Conservation (phyloP, 2,888 invertebrate species). For the Platypus cylindrus region DNA sequence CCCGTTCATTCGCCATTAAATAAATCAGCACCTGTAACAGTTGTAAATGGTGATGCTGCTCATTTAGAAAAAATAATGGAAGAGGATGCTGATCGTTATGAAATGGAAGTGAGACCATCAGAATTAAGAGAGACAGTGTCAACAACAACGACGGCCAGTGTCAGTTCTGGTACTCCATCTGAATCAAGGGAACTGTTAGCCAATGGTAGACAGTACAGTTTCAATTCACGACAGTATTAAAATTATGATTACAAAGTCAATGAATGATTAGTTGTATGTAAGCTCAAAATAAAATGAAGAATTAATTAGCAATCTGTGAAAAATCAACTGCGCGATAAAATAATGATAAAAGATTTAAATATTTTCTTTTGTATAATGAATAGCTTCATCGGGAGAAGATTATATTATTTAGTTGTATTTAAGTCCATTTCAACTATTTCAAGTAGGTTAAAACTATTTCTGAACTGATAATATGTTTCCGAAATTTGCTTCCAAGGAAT, state of each 20-base stretch:
- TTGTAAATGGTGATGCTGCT: constrained; percentile 43
- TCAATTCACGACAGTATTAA: constrained; percentile 28
- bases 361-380: no score
- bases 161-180: constrained; percentile 52
- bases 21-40: constrained; percentile 38
- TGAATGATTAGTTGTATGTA: background rate
- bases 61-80: constrained; percentile 60
- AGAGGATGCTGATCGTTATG: constrained; percentile 49
- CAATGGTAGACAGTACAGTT: constrained; percentile 41
- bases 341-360: no score
- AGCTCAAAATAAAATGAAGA: no score
- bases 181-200: constrained; percentile 51
- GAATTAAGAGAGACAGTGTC: constrained; percentile 36
- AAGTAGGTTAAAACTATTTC: no score
- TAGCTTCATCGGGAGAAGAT: no score
- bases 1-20: constrained; percentile 29
- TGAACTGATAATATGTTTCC: no score
- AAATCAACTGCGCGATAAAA: no score
- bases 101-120: constrained; percentile 31
- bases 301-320: no score
- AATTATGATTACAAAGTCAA: constrained; percentile 2
- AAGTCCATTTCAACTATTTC: no score
- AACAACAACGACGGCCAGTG: constrained; percentile 44
- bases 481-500: no score
- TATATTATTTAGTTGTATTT: no score